These are phyloP conservation scores for Drosophila tropicalis DNA, from an alignment of 1,140 invertebrate genomes.

Conservation along the genomic window DNA sequence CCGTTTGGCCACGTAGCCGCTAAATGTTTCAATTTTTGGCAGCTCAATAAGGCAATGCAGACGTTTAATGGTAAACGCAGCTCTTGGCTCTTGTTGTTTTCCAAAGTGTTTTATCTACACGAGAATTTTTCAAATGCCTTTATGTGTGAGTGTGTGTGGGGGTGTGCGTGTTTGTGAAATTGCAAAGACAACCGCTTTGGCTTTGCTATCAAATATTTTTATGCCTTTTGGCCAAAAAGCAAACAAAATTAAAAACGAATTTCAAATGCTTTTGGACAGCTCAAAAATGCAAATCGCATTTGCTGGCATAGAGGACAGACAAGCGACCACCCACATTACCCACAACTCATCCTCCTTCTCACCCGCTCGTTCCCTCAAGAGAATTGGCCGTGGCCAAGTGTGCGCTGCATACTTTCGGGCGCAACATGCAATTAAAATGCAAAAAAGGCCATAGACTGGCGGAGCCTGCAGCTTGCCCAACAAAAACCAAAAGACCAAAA, in stretches of 20 bases:
- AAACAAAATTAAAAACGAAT: slow-evolving; percentile 80
- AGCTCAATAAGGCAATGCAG: slow-evolving; percentile 62
- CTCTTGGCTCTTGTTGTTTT: slow-evolving; percentile 11
- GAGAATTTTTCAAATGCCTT: slow-evolving; percentile 35
- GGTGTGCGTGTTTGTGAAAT: slow-evolving; percentile 5
- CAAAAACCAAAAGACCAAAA: slow-evolving; percentile 72
- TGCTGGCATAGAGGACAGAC: slow-evolving; percentile 10
- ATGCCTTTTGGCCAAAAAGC: slow-evolving; percentile 58
- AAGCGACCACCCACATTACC: slow-evolving; percentile 1
- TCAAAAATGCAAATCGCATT: slow-evolving; percentile 75
- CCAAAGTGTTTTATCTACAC: slow-evolving; percentile 18
- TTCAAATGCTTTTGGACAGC: slow-evolving; percentile 61
- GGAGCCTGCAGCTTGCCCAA: slow-evolving; percentile 17
- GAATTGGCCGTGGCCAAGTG: slow-evolving; percentile 35
- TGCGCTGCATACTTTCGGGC: slow-evolving; percentile 71
- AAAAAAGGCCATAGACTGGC: slow-evolving; percentile 69
- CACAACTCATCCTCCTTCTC: background rate
- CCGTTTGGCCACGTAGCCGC: slow-evolving; percentile 51
- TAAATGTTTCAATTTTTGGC: slow-evolving; percentile 79
- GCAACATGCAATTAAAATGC: slow-evolving; percentile 81
- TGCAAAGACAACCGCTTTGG: slow-evolving; percentile 54
- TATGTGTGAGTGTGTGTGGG: background rate
- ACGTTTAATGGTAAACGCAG: slow-evolving; percentile 74
- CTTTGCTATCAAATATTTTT: slow-evolving; percentile 45
- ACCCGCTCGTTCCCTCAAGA: background rate